Evolutionary conservation across 1,140 invertebrate genomes (phyloP).

Genomic region (Pseudachorutes palmiensis): DNA sequence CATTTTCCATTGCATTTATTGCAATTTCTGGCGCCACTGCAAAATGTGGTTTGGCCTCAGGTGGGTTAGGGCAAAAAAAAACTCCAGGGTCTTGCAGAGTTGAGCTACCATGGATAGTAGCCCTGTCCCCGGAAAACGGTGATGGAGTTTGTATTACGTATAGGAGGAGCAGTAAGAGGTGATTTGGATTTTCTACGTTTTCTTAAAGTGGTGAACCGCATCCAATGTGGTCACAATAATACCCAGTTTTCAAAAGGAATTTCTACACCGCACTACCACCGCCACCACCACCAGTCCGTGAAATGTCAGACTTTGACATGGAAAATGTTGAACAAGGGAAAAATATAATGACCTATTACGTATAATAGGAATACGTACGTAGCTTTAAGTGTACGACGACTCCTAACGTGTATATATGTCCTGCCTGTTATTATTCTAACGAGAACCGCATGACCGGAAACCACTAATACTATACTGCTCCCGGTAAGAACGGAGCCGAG

Average conservation of each 20-base stretch:
- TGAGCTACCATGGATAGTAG: no score
- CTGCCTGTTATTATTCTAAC: conserved; percentile 28
- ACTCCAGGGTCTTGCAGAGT: no score
- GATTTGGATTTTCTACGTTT: conserved; percentile 29
- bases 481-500: neutral
- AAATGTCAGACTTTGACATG: neutral
- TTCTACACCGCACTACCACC: conserved; percentile 10
- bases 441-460: conserved; percentile 36
- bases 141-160: no score
- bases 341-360: neutral
- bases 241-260: conserved; percentile 13
- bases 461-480: conserved; percentile 29
- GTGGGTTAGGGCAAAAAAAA: no score
- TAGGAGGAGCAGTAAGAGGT: conserved; percentile 22
- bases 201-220: conserved; percentile 29
- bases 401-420: neutral
- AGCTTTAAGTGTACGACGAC: neutral
- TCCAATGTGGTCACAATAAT: conserved; percentile 31
- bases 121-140: no score
- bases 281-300: neutral
- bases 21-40: no score
- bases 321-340: neutral
- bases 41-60: no score
- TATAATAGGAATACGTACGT: neutral
- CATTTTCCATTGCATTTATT: no score